phyloP scores from a whole-genome alignment of 2,797 vertebrate genomes.

The Gadopsis bispinosus region DNA sequence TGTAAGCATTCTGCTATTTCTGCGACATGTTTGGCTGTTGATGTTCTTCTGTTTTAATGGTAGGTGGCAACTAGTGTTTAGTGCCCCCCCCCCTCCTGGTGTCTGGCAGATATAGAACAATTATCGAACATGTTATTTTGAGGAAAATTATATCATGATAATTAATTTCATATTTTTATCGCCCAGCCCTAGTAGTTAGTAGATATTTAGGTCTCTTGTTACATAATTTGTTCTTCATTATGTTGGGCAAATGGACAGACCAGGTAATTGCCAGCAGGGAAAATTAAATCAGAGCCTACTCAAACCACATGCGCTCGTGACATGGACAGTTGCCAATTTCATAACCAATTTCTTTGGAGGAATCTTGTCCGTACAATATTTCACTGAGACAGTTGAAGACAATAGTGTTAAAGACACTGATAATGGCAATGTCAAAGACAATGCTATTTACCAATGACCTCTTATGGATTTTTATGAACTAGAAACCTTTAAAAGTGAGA shows the following conservation, averaged over 20 bases:
- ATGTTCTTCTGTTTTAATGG: too few relatives aligned
- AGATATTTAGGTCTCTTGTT: background rate
- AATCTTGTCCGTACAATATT: background rate
- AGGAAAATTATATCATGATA: too few relatives aligned
- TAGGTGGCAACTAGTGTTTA: too few relatives aligned
- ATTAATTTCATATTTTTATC: too few relatives aligned
- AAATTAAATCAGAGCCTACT: background rate
- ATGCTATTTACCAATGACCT: background rate
- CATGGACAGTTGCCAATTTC: background rate
- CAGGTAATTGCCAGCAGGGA: background rate
- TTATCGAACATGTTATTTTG: too few relatives aligned
- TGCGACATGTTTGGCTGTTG: too few relatives aligned
- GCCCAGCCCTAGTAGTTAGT: background rate
- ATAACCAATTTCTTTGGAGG: background rate
- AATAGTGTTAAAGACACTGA: background rate
- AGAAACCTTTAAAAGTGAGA: background rate
- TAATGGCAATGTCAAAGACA: background rate
- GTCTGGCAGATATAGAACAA: too few relatives aligned
- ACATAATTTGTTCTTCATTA: background rate
- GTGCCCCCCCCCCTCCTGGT: too few relatives aligned
- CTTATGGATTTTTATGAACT: background rate
- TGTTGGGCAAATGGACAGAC: constrained; percentile 15
- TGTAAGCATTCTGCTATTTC: too few relatives aligned
- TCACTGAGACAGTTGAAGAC: background rate
- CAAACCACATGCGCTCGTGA: background rate